These are phyloP conservation scores for Alcedo atthis DNA, from an alignment of 2,797 vertebrate genomes.

Conservation along the genomic window DNA sequence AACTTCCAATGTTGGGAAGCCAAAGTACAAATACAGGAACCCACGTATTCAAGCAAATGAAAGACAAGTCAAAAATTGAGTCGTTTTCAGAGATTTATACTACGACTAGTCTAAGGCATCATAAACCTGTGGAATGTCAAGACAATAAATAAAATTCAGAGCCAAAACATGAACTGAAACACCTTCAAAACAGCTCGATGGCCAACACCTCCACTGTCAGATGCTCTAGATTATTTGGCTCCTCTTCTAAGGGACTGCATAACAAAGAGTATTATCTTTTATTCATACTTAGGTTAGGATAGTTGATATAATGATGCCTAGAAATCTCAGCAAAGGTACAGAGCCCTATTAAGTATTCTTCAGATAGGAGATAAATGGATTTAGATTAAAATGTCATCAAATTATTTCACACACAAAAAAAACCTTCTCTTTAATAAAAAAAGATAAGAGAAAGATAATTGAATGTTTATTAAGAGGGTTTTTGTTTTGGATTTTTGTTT, in stretches of 20 bases:
- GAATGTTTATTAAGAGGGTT: not conserved
- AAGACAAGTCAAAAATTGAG: not conserved
- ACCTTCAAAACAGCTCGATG: not conserved
- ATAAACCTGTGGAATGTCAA: slow-evolving; percentile 6
- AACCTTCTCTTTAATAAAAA: not conserved
- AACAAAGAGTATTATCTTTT: not conserved
- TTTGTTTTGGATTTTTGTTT: too few relatives aligned
- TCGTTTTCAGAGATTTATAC: not conserved
- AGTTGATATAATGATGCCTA: not conserved
- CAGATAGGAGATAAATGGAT: not conserved
- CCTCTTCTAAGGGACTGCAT: not conserved
- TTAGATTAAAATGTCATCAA: not conserved
- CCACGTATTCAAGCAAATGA: not conserved
- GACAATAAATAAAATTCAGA: not conserved
- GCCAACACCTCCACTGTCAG: too few relatives aligned
- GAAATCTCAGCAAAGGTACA: not conserved
- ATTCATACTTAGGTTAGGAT: not conserved
- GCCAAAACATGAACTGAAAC: not conserved
- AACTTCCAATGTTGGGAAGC: fast-evolving
- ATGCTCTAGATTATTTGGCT: not conserved
- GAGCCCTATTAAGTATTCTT: not conserved
- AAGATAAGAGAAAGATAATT: not conserved
- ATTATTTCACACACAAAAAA: not conserved
- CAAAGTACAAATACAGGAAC: not conserved
- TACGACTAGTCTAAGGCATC: not conserved